A percentile compares a stretch with the other conserved stretches of the same genome.
These are phyloP conservation scores for Scaptomyza parva DNA, from an alignment of 2,888 invertebrate species.

Conservation along the genomic window DNA sequence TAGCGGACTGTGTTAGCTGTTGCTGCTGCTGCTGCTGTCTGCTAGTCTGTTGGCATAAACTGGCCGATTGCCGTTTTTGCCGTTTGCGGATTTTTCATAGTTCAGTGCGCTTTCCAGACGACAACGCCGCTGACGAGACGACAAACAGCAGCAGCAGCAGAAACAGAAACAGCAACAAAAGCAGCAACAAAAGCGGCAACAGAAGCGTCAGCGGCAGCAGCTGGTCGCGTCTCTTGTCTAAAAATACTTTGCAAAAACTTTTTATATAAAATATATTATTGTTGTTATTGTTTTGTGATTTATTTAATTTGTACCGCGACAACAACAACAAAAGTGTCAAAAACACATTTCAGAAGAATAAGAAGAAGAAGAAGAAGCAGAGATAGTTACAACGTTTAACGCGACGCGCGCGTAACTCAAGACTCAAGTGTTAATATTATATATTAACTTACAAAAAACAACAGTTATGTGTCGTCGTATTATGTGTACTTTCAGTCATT, in stretches of 20 bases:
- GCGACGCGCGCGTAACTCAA: slow-evolving; percentile 13
- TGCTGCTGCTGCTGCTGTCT: slow-evolving; percentile 23
- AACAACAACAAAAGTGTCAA: slow-evolving; percentile 22
- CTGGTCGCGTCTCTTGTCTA: slow-evolving; percentile 26
- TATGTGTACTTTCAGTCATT: slow-evolving; percentile 29
- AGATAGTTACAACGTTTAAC: not conserved
- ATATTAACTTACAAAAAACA: not conserved
- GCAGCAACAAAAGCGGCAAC: not conserved
- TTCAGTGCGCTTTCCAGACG: slow-evolving; percentile 82
- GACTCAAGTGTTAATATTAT: slow-evolving; percentile 1
- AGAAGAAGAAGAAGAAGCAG: not conserved
- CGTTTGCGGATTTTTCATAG: slow-evolving; percentile 75
- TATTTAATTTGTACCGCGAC: slow-evolving; percentile 24
- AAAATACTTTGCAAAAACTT: slow-evolving; percentile 23
- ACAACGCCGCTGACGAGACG: slow-evolving; percentile 64
- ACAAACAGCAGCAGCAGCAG: slow-evolving; percentile 39
- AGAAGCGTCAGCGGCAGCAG: slow-evolving; percentile 32
- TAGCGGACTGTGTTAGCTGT: slow-evolving; percentile 53
- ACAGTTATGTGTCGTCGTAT: slow-evolving; percentile 12
- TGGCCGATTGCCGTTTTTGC: slow-evolving; percentile 55
- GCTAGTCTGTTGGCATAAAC: slow-evolving; percentile 6
- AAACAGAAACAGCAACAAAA: not conserved
- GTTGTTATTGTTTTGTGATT: slow-evolving; percentile 16
- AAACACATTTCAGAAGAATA: slow-evolving; percentile 15
- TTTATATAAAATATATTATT: not conserved